Evolutionary conservation across 2,797 vertebrate species (phyloP).

Genomic region (Aldrovandia affinis): DNA sequence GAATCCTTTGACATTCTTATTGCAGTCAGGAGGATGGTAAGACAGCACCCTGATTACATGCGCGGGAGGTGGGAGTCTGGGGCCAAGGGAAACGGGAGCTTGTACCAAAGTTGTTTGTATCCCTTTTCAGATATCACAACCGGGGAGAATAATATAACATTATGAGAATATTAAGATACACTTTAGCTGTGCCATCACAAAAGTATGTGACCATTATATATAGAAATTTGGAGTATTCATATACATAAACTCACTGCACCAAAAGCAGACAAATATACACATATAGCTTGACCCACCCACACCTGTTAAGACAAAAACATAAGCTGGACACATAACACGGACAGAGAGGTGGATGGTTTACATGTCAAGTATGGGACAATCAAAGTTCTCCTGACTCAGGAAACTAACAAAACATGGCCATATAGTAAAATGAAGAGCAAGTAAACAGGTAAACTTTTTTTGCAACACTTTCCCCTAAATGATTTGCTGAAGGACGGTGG

Average conservation of each 20-base stretch:
- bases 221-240: background rate
- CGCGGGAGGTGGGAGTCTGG: background rate
- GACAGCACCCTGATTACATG: conserved; percentile 9
- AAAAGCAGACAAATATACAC: background rate
- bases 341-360: background rate
- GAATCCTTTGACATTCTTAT: conserved; percentile 1
- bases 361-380: background rate
- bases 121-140: background rate
- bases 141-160: background rate
- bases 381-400: background rate
- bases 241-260: background rate
- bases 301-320: background rate
- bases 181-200: background rate
- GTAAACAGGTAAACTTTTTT: background rate
- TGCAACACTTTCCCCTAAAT: background rate
- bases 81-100: too few species aligned
- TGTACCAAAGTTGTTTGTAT: background rate
- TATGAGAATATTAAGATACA: background rate
- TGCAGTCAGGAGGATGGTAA: background rate
- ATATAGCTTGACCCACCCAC: background rate
- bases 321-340: background rate
- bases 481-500: background rate
- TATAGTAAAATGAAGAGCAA: background rate
- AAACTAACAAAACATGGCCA: background rate
- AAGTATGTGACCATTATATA: background rate